Evolutionary conservation across 2,797 vertebrate genomes (phyloP), one percentile per base, ranked within the genome.

Genomic region (Falco novaeseelandiae): DNA sequence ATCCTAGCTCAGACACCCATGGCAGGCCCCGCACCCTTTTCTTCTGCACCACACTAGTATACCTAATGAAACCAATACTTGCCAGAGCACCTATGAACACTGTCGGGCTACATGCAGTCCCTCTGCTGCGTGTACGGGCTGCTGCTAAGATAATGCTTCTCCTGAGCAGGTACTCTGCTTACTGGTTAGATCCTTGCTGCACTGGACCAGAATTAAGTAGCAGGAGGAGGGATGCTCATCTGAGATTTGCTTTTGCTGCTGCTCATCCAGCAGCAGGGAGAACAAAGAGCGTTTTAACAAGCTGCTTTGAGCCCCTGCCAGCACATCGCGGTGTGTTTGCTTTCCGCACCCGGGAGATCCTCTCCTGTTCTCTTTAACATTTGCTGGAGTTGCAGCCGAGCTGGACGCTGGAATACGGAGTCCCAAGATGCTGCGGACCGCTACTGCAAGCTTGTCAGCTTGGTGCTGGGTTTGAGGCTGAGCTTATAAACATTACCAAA

Each of bases 81-180:
- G 3, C 26, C 38, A 54, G 32, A 65, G 57, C 87, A n/a, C 19
- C 51, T n/a, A 14, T 30, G 21, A 57, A 21, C 29, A 3, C 13
- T 11, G 21, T 7, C 44, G 17, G 26, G 12, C 57, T 3, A 2
- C 6, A 0, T 9, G 18, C 15, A 55, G 51, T 21, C 22, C 22
- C 36, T 65, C 20, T 30, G 51, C 51, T 20, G 3, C 3, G 0
- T 6, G 9, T 30, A 7, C 1, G 1, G 14, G 16, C 52, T 63
- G 63, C 70, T 58, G 36, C 72, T 20, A 12, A 12, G 19, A 32
- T 38, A 3, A n/a, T 12, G 13, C n/a, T 46, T 46, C 10, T 30
- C 49, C 73, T 23, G 42, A 38, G 54, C 61, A 62, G 23, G 11
- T 46, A 20, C 36, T n/a, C 18, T 32, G 42, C n/a, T 51, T 46